A percentile compares a stretch with the other conserved stretches of the same genome.
phyloP scores from a whole-genome alignment of 2,113 vertebrate species.

The Melozone crissalis region DNA sequence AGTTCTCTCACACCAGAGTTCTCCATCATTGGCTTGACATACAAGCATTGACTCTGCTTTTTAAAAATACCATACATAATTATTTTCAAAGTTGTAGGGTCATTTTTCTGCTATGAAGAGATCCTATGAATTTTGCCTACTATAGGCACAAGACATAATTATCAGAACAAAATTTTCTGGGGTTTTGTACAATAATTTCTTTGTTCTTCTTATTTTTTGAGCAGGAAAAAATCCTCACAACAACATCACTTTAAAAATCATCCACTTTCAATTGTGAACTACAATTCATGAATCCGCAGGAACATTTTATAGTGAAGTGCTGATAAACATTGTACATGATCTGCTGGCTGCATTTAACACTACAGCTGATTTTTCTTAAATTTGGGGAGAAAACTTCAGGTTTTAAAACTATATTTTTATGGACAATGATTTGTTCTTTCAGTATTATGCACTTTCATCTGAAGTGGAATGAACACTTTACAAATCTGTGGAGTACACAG shows the following conservation, averaged over 20 bases:
- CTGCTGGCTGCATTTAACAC: neutral
- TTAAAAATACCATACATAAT: neutral
- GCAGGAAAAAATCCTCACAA: neutral
- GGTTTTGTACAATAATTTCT: neutral
- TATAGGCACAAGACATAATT: neutral
- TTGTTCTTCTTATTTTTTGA: neutral
- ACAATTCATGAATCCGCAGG: neutral
- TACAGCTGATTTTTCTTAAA: neutral
- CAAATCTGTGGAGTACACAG: neutral
- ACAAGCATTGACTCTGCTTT: neutral
- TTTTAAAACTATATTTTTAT: neutral
- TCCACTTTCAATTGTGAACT: neutral
- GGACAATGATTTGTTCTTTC: neutral
- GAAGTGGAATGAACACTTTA: neutral
- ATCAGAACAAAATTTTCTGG: neutral
- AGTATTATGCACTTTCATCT: neutral
- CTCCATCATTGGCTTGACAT: neutral
- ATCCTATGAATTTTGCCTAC: neutral
- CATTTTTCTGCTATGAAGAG: neutral
- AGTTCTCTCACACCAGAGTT: neutral
- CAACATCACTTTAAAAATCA: neutral
- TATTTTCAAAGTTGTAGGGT: neutral
- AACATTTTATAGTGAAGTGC: neutral
- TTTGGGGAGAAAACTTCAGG: neutral
- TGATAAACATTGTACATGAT: neutral